These are phyloP conservation scores for Mormyrus proboscirostris DNA, from an alignment of 2,797 vertebrate species.

Conservation along the genomic window DNA sequence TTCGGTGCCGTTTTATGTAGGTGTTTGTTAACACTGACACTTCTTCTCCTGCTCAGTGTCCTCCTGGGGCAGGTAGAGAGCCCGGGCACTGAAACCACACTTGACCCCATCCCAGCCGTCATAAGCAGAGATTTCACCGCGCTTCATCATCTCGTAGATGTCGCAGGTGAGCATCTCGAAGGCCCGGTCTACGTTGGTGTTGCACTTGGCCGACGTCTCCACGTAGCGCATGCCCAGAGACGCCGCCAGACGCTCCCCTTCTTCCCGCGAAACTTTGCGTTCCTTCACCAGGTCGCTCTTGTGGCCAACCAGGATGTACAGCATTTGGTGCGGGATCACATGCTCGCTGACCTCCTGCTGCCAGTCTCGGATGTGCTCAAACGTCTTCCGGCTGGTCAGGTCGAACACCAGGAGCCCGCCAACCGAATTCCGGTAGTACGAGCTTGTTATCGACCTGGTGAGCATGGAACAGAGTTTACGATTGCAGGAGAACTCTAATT, in stretches of 20 bases:
- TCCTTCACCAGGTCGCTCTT: slow-evolving; percentile 74
- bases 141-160: slow-evolving; percentile 74
- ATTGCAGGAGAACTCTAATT: not conserved
- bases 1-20: not conserved
- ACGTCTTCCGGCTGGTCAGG: slow-evolving; percentile 75
- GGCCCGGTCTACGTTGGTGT: slow-evolving; percentile 72
- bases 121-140: slow-evolving; percentile 62
- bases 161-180: slow-evolving; percentile 67
- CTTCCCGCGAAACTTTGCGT: slow-evolving; percentile 66
- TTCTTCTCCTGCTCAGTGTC: slow-evolving; percentile 54
- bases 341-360: slow-evolving; percentile 69
- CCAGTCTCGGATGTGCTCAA: slow-evolving; percentile 78
- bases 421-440: slow-evolving; percentile 75
- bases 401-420: slow-evolving; percentile 82
- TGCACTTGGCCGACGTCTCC: slow-evolving; percentile 74
- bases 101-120: slow-evolving; percentile 72
- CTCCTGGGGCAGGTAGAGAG: slow-evolving; percentile 41
- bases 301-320: slow-evolving; percentile 82
- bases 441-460: slow-evolving; percentile 72
- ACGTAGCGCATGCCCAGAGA: slow-evolving; percentile 74
- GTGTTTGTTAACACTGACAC: slow-evolving; percentile 60
- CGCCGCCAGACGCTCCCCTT: slow-evolving; percentile 67
- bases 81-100: slow-evolving; percentile 65
- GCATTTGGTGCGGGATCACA: slow-evolving; percentile 61
- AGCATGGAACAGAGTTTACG: not conserved